Evolutionary conservation across 2,797 vertebrate species (phyloP).

Genomic region (Telmatherina bonti): DNA sequence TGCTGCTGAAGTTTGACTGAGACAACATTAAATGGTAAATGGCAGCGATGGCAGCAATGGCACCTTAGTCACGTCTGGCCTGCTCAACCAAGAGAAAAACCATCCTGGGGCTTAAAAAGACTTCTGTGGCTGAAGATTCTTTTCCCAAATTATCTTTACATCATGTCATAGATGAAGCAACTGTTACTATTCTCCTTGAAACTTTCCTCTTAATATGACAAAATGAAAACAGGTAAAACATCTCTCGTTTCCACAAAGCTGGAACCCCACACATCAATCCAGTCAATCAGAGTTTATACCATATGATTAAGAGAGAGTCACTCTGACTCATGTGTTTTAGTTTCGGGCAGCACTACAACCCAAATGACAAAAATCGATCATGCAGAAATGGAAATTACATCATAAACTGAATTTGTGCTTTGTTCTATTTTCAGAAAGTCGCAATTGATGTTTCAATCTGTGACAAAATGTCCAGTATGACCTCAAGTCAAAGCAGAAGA

Average conservation of each 20-base stretch:
- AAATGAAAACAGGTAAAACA: slow-evolving; percentile 45
- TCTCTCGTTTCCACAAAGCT: slow-evolving; percentile 14
- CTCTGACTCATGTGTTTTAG: background rate
- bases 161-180: slow-evolving; percentile 18
- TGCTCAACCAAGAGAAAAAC: too few relatives aligned
- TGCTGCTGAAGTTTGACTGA: too few relatives aligned
- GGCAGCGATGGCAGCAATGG: too few relatives aligned
- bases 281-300: background rate
- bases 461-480: slow-evolving; percentile 4
- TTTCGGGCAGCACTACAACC: background rate
- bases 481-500: background rate
- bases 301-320: background rate
- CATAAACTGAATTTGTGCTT: background rate
- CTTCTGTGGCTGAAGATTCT: slow-evolving; percentile 15
- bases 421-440: background rate
- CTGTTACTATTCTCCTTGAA: slow-evolving; percentile 17
- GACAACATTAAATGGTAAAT: too few relatives aligned
- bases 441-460: background rate
- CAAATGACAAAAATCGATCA: slow-evolving; percentile 4
- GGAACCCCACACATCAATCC: background rate
- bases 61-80: too few relatives aligned
- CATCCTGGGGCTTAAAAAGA: background rate
- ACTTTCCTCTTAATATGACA: slow-evolving; percentile 27
- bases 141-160: slow-evolving; percentile 29
- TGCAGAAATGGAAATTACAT: background rate